phyloP scores from a whole-genome alignment of 2,113 vertebrate genomes.

The Meriones unguiculatus region DNA sequence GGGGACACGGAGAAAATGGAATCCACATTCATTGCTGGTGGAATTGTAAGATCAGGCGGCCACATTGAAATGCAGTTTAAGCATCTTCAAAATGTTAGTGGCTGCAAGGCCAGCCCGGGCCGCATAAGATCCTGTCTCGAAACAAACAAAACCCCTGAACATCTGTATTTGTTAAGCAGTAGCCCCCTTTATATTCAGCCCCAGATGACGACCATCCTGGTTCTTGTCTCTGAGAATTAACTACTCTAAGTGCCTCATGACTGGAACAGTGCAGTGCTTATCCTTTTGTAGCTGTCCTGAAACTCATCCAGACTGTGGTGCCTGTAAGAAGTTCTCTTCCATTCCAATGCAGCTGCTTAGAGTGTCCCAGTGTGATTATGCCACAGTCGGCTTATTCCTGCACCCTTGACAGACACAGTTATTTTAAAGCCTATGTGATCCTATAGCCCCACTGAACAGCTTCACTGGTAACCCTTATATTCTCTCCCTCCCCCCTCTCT shows the following conservation, averaged over 20 bases:
- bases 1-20: not conserved
- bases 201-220: not conserved
- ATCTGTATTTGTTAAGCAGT: not conserved
- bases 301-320: not conserved
- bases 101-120: not conserved
- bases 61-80: not conserved
- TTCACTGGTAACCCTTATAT: not conserved
- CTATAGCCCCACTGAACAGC: not conserved
- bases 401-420: not conserved
- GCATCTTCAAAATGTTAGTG: not conserved
- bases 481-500: not conserved
- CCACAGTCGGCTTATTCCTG: not conserved
- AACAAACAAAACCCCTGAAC: not conserved
- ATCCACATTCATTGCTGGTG: not conserved
- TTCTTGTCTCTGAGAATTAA: not conserved
- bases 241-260: not conserved
- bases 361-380: not conserved
- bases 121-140: not conserved
- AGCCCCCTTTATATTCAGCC: not conserved
- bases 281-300: not conserved
- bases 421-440: not conserved
- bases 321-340: not conserved
- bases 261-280: not conserved
- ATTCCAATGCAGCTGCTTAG: not conserved
- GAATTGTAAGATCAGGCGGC: not conserved